Conservation (phyloP, 1,140 invertebrate genomes). For the Ostrea denselamellosa region DNA sequence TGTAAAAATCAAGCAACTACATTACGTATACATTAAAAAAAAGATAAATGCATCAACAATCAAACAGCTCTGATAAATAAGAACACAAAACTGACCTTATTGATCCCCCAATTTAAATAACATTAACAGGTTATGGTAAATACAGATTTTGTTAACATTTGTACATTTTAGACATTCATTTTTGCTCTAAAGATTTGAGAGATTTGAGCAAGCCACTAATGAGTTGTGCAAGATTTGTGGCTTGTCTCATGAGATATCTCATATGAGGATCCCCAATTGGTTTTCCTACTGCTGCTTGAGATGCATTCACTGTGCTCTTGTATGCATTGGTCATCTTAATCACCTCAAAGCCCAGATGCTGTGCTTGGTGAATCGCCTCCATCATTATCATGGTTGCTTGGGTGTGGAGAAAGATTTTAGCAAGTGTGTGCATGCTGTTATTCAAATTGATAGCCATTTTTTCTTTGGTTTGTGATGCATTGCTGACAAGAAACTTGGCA, state of each 20-base stretch:
- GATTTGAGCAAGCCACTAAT: slow-evolving; percentile 89
- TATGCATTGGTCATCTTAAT: slow-evolving; percentile 89
- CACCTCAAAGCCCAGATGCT: slow-evolving; percentile 88
- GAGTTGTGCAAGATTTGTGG: slow-evolving; percentile 89
- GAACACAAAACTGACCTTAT: background rate
- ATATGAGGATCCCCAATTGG: slow-evolving; percentile 79
- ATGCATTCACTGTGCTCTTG: slow-evolving; percentile 80
- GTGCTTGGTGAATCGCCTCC: slow-evolving; percentile 87
- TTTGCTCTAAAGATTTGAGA: slow-evolving; percentile 85
- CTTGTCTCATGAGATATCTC: slow-evolving; percentile 83
- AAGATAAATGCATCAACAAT: slow-evolving; percentile 5
- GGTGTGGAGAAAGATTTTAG: slow-evolving; percentile 79
- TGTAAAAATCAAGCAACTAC: background rate
- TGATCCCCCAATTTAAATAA: background rate
- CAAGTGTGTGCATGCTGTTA: slow-evolving; percentile 73
- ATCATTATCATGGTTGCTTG: slow-evolving; percentile 80
- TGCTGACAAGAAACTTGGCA: slow-evolving; percentile 89
- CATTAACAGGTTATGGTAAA: background rate
- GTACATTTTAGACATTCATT: background rate
- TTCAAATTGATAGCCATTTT: slow-evolving; percentile 81
- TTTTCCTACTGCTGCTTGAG: slow-evolving; percentile 76
- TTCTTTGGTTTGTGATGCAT: slow-evolving; percentile 83
- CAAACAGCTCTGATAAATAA: background rate
- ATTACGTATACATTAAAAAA: background rate
- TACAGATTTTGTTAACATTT: background rate